These are phyloP conservation scores for Psittacula cyanocephala DNA, from an alignment of 2,113 vertebrate genomes.

Conservation along the genomic window DNA sequence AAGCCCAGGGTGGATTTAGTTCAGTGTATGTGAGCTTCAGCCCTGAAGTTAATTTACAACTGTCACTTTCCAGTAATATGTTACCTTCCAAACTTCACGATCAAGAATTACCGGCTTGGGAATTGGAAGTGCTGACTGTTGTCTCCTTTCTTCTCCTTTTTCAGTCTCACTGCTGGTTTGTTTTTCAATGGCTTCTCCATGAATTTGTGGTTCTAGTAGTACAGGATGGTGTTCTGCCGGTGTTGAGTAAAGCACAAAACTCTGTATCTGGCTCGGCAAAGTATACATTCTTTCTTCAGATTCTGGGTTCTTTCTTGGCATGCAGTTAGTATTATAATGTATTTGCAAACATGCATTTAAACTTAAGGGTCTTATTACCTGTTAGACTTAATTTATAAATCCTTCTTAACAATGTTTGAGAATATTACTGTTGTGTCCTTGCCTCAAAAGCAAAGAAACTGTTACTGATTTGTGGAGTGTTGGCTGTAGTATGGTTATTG, in stretches of 20 bases:
- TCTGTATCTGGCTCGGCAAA: neutral
- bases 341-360: neutral
- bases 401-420: neutral
- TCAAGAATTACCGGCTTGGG: neutral
- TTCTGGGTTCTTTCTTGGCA: neutral
- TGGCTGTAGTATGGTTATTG: neutral
- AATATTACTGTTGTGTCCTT: neutral
- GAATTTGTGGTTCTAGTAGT: neutral
- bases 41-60: neutral
- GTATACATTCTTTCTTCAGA: neutral
- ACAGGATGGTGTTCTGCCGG: neutral
- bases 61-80: neutral
- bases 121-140: neutral
- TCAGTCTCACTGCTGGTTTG: neutral
- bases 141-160: neutral
- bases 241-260: neutral
- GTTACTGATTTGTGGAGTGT: neutral
- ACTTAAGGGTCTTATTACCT: neutral
- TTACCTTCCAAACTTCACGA: neutral
- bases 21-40: neutral
- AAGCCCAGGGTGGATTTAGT: neutral
- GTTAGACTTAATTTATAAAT: neutral
- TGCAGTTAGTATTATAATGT: neutral
- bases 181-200: neutral
- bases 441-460: neutral